phyloP scores from a whole-genome alignment of 1,140 invertebrate species.

The Anastatus disparis region DNA sequence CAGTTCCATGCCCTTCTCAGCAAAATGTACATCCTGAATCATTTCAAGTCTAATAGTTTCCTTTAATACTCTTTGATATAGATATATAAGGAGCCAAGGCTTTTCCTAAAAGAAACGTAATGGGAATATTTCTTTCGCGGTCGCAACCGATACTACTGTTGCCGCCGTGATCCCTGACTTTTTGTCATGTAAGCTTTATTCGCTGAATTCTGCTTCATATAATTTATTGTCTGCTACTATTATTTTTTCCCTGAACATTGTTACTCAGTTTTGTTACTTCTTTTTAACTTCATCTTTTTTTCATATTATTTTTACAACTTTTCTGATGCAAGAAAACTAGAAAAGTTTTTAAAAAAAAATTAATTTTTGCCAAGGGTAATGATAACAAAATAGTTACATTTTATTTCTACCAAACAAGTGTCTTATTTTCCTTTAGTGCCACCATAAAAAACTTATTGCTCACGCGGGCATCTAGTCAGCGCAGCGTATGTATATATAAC shows the following conservation, averaged over 20 bases:
- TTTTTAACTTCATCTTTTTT: no score
- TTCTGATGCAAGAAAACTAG: no score
- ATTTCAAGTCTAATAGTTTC: conserved; percentile 32
- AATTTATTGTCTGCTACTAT: conserved; percentile 16
- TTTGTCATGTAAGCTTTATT: conserved; percentile 30
- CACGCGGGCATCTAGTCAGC: no score
- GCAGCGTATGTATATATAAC: not conserved
- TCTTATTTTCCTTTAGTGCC: not conserved
- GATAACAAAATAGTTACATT: not conserved
- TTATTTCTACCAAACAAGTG: conserved; percentile 10
- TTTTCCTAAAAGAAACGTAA: conserved; percentile 7
- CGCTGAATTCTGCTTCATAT: conserved; percentile 5
- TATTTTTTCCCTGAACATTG: no score
- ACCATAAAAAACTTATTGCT: conserved; percentile 22
- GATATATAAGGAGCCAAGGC: not conserved
- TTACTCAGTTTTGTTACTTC: no score
- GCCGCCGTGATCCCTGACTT: conserved; percentile 16
- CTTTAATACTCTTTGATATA: conserved; percentile 18
- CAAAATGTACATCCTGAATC: not conserved
- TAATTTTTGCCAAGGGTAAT: not conserved
- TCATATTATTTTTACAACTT: no score
- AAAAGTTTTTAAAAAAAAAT: not conserved
- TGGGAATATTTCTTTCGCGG: conserved; percentile 30
- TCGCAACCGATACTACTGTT: no score
- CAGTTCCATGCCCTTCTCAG: no score